phyloP scores from a whole-genome alignment of 1,140 invertebrate species.

The Apocrypta bakeri region DNA sequence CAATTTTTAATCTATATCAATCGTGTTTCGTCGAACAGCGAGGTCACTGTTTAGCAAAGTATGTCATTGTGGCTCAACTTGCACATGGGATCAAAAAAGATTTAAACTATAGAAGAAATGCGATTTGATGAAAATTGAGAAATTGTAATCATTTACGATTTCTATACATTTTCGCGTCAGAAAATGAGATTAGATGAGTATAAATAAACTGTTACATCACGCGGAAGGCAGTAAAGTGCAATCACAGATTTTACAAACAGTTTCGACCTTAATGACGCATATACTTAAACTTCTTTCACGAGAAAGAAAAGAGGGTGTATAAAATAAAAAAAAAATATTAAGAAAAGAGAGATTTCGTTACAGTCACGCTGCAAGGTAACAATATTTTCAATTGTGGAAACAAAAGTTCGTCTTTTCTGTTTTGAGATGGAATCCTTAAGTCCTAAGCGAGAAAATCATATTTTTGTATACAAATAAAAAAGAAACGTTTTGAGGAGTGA shows the following conservation, averaged over 20 bases:
- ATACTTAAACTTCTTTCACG: conserved; percentile 24
- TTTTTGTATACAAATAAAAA: neutral
- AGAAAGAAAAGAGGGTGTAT: conserved; percentile 41
- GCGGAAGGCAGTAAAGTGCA: conserved; percentile 22
- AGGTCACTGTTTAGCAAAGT: conserved; percentile 59
- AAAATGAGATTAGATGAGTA: neutral
- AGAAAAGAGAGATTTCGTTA: conserved; percentile 50
- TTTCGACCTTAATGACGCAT: conserved; percentile 25
- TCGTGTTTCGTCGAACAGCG: conserved; percentile 57
- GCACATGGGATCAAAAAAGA: neutral
- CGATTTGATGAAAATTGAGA: neutral
- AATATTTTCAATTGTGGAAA: conserved; percentile 12
- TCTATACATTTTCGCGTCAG: neutral
- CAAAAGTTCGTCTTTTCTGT: neutral
- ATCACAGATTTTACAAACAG: conserved; percentile 44
- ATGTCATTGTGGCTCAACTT: conserved; percentile 46
- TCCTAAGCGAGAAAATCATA: neutral
- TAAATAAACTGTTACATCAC: neutral
- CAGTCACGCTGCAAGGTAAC: conserved; percentile 33
- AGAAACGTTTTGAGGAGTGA: too few species aligned
- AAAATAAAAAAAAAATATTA: conserved; percentile 36
- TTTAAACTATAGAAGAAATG: neutral
- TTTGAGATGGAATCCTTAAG: neutral
- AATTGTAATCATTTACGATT: neutral
- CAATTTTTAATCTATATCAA: conserved; percentile 45